Percentiles rank a stretch among this genome's conserved stretches.
phyloP scores from a whole-genome alignment of 2,888 invertebrate species.

The Pecten maximus region DNA sequence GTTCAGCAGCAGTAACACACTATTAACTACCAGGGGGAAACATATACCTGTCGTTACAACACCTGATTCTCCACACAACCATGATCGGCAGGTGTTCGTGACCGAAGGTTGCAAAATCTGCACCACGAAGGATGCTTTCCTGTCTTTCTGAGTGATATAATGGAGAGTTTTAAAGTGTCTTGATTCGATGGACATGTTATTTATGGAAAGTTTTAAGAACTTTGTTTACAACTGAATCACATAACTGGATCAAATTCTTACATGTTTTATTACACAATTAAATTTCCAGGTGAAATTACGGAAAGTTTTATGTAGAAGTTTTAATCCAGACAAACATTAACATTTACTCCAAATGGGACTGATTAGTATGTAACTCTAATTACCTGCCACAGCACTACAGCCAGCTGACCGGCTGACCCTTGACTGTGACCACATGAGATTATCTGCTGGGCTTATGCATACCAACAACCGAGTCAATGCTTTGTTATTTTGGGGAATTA shows the following conservation, averaged over 20 bases:
- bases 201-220: neutral
- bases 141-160: neutral
- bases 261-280: neutral
- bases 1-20: neutral
- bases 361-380: neutral
- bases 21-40: neutral
- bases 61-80: neutral
- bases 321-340: neutral
- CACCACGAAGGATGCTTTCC: neutral
- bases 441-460: neutral
- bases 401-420: neutral
- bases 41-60: conserved; percentile 13
- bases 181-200: neutral
- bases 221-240: neutral
- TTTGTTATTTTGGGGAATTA: conserved; percentile 14
- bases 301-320: neutral
- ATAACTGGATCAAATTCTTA: neutral
- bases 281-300: neutral
- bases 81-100: neutral
- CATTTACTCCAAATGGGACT: neutral
- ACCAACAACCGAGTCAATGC: neutral
- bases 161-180: neutral
- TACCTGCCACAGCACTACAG: neutral
- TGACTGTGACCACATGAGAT: neutral
- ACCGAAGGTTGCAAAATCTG: neutral